These are phyloP conservation scores for Selene dorsalis DNA, from an alignment of 2,797 vertebrate genomes.

Conservation along the genomic window DNA sequence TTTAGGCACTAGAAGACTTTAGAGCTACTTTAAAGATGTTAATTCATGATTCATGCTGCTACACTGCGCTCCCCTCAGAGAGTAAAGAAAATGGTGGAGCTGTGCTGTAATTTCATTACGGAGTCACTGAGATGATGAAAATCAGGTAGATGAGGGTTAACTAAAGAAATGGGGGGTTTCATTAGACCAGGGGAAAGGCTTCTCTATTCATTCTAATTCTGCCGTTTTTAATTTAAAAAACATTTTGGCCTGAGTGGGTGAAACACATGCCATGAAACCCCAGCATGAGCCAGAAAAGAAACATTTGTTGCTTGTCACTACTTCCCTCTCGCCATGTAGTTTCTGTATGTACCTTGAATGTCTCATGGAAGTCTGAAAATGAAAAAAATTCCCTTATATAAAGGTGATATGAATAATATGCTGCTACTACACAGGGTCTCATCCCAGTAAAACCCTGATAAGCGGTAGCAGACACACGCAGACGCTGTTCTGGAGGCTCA, in stretches of 20 bases:
- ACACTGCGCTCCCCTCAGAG: constrained; percentile 28
- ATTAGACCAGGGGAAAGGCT: constrained; percentile 19
- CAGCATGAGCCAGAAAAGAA: neutral
- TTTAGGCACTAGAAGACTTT: constrained; percentile 32
- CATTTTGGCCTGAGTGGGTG: neutral
- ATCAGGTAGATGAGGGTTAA: constrained; percentile 35
- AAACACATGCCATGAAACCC: neutral
- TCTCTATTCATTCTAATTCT: constrained; percentile 13
- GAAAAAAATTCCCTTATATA: neutral
- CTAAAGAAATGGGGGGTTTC: constrained; percentile 37
- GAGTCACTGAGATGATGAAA: constrained; percentile 38
- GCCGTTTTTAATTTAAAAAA: constrained; percentile 12
- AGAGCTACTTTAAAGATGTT: constrained; percentile 51
- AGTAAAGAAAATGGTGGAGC: constrained; percentile 22
- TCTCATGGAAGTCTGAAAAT: neutral
- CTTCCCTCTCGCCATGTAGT: neutral
- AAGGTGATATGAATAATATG: neutral
- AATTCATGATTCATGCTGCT: constrained; percentile 66
- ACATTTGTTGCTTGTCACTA: neutral
- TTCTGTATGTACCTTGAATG: neutral
- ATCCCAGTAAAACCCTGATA: neutral
- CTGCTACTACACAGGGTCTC: neutral
- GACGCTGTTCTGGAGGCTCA: neutral
- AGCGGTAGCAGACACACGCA: neutral
- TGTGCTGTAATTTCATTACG: constrained; percentile 53